Base-by-base conservation (phyloP, 2,113 vertebrate genomes). In the Gymnarchus niloticus region DNA sequence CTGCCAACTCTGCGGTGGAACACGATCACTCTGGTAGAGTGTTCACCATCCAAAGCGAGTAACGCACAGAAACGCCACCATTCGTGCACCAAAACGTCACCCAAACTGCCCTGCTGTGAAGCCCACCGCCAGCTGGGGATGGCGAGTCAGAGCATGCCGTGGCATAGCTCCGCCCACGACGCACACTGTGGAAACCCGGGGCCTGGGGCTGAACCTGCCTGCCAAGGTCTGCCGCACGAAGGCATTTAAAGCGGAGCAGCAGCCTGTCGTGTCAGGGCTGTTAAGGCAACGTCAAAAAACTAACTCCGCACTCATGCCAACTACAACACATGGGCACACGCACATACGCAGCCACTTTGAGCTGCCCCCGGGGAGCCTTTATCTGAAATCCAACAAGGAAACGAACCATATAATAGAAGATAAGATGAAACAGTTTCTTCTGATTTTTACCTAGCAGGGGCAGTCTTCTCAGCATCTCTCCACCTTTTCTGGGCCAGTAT, bases 321-420 rank as follows among this genome's bases (percentile, higher is more conserved):
- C 7, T 7, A 81, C 48, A 52, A 37, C 48, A 85, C 28, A 65
- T n/a, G 25, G 21, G 77, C 56, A 73, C 41, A 76, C 56, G 84
- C 37, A 52, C 28, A 37, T 49, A 86, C 86, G 81, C 89, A 80
- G 37, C 73, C 25, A 69, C 9, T 37, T 81, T 8, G 52, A 76
- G 41, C 76, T 41, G 59, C 41, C 49, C n/a, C 12, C 33, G 14
- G 73, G 33, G 61, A 12, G 28, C 61, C 83, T 61, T 88, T 85
- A 89, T 89, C 83, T 84, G 81, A 51, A 46, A 86, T 52, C 81
- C 76, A 84, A 86, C 56, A 82, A 82, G 80, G 81, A 88, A 86
- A 54, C 54, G 37, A 51, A 19, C 86, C 84, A 83, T 85, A 86
- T 83, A 65, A 89, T 17, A 37, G 9, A 77, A 83, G 85, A 90